These are phyloP conservation scores for Dicerorhinus sumatrensis DNA, from an alignment of 2,113 vertebrate species.

Conservation along the genomic window DNA sequence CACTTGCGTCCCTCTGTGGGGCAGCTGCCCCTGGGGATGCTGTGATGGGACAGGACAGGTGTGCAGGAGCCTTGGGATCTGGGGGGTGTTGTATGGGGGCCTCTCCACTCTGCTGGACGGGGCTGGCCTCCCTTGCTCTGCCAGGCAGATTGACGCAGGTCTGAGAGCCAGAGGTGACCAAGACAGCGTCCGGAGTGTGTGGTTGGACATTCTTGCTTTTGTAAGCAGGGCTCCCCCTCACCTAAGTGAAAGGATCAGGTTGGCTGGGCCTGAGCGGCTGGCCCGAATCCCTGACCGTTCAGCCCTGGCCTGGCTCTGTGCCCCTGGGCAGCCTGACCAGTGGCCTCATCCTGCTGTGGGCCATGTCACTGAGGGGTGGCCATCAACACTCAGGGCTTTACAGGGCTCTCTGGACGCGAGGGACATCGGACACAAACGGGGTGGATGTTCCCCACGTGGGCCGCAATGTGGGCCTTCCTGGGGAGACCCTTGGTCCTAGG, in stretches of 20 bases:
- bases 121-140: not conserved
- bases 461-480: too few species aligned
- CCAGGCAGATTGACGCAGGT: not conserved
- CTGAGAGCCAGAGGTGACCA: not conserved
- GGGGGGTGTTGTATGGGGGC: not conserved
- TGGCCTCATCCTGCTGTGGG: not conserved
- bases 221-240: not conserved
- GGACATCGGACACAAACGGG: too few species aligned
- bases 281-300: not conserved
- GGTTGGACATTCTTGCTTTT: not conserved
- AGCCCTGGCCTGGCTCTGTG: not conserved
- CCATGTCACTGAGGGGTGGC: too few species aligned
- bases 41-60: not conserved
- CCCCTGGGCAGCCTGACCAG: not conserved
- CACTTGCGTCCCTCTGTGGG: not conserved
- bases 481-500: too few species aligned
- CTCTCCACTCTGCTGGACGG: not conserved
- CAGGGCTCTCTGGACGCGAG: too few species aligned
- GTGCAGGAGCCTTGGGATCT: not conserved
- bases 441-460: too few species aligned
- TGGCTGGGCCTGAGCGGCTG: accelerated
- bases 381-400: too few species aligned
- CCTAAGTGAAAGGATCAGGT: not conserved
- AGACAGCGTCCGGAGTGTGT: accelerated
- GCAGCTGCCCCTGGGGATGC: not conserved